These are phyloP conservation scores for Heliconius aoede DNA, from an alignment of 2,888 invertebrate genomes.

Conservation along the genomic window DNA sequence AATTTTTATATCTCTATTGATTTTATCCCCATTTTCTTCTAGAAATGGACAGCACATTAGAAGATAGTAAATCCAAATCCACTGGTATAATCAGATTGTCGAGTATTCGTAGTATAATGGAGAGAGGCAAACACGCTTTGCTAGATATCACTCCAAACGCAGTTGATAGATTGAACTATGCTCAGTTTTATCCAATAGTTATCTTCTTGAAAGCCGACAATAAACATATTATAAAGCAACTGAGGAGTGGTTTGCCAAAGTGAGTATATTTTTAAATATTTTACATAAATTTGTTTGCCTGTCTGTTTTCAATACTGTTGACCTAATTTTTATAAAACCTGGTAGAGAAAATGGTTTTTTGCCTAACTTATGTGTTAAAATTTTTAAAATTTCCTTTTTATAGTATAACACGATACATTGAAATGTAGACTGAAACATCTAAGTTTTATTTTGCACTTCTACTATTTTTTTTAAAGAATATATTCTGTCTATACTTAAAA, in stretches of 20 bases:
- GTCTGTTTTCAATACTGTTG: too few species aligned
- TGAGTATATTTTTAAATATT: constrained; percentile 81
- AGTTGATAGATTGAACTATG: constrained; percentile 98
- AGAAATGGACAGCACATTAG: constrained; percentile 89
- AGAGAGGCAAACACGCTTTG: constrained; percentile 96
- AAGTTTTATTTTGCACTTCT: too few species aligned
- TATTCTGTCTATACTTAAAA: too few species aligned
- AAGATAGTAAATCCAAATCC: constrained; percentile 88
- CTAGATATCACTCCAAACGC: constrained; percentile 98
- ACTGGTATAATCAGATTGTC: constrained; percentile 95
- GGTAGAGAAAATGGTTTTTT: too few species aligned
- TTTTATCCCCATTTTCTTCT: constrained; percentile 10
- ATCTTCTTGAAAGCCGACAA: constrained; percentile 97
- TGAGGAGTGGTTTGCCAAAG: constrained; percentile 94
- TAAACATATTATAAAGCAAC: constrained; percentile 96
- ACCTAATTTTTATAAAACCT: too few species aligned
- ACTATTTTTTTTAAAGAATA: too few species aligned
- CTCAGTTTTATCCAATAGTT: constrained; percentile 98
- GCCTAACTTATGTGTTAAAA: too few species aligned
- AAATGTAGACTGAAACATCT: too few species aligned
- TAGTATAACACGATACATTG: too few species aligned
- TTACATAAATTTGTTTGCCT: too few species aligned
- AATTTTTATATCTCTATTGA: too few species aligned
- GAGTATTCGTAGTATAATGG: constrained; percentile 96
- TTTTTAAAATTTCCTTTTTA: too few species aligned